Evolutionary conservation across 2,113 vertebrate species (phyloP).

Genomic region (Sorex araneus): DNA sequence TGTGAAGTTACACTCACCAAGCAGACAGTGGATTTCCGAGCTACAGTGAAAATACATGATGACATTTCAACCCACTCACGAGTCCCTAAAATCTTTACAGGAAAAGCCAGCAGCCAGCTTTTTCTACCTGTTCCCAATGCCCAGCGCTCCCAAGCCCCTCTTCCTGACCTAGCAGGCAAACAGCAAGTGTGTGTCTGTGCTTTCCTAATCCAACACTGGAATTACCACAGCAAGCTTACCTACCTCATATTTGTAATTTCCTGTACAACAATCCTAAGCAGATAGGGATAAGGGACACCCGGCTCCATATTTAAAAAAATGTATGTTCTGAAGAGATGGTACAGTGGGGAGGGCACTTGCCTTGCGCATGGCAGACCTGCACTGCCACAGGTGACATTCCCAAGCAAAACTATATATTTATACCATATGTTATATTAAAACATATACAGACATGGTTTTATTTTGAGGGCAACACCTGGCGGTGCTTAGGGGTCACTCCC

Average conservation of each 20-base stretch:
- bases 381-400: no score
- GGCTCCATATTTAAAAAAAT: background rate
- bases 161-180: background rate
- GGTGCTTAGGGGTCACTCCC: no score
- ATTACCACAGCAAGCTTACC: background rate
- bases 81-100: constrained; percentile 29
- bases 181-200: background rate
- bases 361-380: no score
- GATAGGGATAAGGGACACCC: background rate
- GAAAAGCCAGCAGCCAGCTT: background rate
- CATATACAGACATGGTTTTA: no score
- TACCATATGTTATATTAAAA: no score
- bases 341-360: no score
- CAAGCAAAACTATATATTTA: no score
- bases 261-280: background rate
- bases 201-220: background rate
- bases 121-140: background rate
- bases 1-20: background rate
- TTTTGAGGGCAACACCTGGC: no score
- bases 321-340: no score
- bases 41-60: constrained; percentile 15
- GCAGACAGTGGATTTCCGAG: background rate
- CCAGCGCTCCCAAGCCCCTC: background rate
- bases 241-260: constrained; percentile 8
- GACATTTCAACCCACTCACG: background rate